These are phyloP conservation scores for Calypte anna DNA, from an alignment of 2,113 vertebrate species.

Conservation along the genomic window DNA sequence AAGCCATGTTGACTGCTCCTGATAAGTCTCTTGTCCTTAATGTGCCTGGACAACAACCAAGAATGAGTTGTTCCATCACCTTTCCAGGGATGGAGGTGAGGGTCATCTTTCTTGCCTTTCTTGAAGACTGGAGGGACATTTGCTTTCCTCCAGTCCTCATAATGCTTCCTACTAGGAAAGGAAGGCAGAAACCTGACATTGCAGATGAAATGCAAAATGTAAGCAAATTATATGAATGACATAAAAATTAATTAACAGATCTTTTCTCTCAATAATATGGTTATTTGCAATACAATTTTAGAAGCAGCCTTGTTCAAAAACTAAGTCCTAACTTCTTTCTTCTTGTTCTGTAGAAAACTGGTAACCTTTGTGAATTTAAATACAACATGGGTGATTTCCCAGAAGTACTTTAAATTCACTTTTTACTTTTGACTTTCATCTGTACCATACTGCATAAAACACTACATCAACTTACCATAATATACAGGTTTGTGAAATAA, in stretches of 20 bases:
- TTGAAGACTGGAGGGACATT: no score
- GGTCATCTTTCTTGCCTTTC: no score
- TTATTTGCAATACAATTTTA: background rate
- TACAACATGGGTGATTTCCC: background rate
- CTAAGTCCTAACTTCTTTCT: background rate
- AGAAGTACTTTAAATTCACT: background rate
- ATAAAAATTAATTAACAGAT: constrained; percentile 7
- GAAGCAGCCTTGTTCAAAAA: background rate
- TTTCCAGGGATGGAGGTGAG: no score
- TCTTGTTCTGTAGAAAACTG: background rate
- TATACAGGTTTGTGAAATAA: background rate
- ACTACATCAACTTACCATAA: background rate
- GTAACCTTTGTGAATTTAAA: background rate
- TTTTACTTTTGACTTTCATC: background rate
- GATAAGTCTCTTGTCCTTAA: no score
- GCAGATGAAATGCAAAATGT: constrained; percentile 12
- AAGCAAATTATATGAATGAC: background rate
- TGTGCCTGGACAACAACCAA: no score
- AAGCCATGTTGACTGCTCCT: no score
- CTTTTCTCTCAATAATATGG: background rate
- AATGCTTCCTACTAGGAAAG: constrained; percentile 17
- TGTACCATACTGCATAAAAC: background rate
- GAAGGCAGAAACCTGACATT: background rate
- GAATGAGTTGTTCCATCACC: no score
- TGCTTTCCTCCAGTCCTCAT: no score